Percentiles rank a stretch among this genome's conserved stretches.
Conservation (phyloP, 2,797 vertebrate species). For the Sebastes iracundus region DNA sequence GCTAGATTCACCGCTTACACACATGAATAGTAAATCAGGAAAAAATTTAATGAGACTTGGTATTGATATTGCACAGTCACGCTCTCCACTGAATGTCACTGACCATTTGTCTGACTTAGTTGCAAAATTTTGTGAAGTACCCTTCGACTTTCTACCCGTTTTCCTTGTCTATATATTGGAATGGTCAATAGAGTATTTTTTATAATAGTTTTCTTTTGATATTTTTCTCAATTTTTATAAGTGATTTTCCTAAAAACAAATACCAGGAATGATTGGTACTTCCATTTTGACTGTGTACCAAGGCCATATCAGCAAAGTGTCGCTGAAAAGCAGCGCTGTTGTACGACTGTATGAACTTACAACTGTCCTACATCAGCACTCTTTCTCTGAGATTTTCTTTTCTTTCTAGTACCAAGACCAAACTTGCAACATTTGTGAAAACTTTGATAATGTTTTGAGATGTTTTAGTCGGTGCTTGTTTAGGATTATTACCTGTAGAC, state of each 20-base stretch:
- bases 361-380: conserved; percentile 12
- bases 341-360: not conserved
- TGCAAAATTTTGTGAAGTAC: conserved; percentile 43
- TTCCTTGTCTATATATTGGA: conserved; percentile 65
- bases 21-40: conserved; percentile 44
- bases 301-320: conserved; percentile 51
- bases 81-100: conserved; percentile 70
- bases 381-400: conserved; percentile 49
- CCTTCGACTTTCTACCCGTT: conserved; percentile 65
- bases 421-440: conserved; percentile 74
- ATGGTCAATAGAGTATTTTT: conserved; percentile 84
- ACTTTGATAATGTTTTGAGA: conserved; percentile 75
- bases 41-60: conserved; percentile 47
- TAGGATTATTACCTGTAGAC: conserved; percentile 64
- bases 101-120: conserved; percentile 45
- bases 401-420: conserved; percentile 79
- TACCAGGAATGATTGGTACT: conserved; percentile 74
- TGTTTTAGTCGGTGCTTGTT: conserved; percentile 68
- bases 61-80: conserved; percentile 47
- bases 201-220: conserved; percentile 84
- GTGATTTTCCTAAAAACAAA: conserved; percentile 74
- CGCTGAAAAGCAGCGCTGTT: conserved; percentile 30
- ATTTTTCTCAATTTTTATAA: conserved; percentile 84
- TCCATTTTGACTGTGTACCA: conserved; percentile 68
- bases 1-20: conserved; percentile 28